A percentile compares a stretch with the other conserved stretches of the same genome.
phyloP scores from a whole-genome alignment of 2,113 vertebrate species.

The Sebastes fasciatus region DNA sequence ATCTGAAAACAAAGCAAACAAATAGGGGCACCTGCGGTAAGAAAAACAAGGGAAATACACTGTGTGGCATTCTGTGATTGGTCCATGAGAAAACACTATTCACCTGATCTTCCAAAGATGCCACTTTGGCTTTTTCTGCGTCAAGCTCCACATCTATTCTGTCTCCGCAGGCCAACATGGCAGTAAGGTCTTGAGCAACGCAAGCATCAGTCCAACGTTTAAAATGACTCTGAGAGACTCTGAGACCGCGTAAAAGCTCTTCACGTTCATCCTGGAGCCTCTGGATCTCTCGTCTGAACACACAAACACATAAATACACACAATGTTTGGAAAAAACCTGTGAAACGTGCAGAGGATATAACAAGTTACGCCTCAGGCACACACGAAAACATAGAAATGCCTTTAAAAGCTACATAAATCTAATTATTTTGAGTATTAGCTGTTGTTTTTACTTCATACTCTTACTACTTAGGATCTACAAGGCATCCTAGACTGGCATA shows the following conservation, averaged over 20 bases:
- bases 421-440: background rate
- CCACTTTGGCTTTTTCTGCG: constrained; percentile 8
- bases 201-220: constrained; percentile 18
- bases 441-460: background rate
- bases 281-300: constrained; percentile 41
- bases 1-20: constrained; percentile 36
- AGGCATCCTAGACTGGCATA: background rate
- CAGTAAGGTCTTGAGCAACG: constrained; percentile 14
- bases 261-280: constrained; percentile 39
- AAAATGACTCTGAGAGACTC: background rate
- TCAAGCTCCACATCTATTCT: constrained; percentile 21
- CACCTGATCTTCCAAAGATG: constrained; percentile 36
- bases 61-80: background rate
- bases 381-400: background rate
- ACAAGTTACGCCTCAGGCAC: background rate
- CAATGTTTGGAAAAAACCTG: background rate
- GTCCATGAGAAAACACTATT: background rate
- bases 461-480: background rate
- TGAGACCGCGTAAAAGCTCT: constrained; percentile 10
- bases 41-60: background rate
- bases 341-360: background rate
- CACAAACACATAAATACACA: constrained; percentile 14
- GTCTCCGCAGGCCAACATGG: constrained; percentile 16
- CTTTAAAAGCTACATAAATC: background rate
- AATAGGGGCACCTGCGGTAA: background rate